Evolutionary conservation across 2,113 vertebrate species (phyloP).

Genomic region (Pterocles orientalis): DNA sequence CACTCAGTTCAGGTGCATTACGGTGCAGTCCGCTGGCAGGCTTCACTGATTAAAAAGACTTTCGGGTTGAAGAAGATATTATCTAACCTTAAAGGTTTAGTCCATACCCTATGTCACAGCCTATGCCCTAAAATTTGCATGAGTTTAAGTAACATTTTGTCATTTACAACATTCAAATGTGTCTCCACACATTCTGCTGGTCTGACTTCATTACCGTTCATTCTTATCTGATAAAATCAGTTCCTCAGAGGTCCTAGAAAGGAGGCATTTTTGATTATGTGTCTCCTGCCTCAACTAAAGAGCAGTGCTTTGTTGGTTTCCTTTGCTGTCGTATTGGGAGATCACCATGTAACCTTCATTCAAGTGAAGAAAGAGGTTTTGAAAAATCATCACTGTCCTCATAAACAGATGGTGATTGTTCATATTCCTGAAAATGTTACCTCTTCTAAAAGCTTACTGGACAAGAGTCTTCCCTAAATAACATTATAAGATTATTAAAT

Average conservation of each 20-base stretch:
- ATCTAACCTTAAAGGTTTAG: neutral
- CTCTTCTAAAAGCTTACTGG: neutral
- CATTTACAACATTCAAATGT: neutral
- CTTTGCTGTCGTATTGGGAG: neutral
- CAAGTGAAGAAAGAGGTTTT: neutral
- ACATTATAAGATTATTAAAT: neutral
- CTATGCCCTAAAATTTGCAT: neutral
- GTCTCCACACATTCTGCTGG: neutral
- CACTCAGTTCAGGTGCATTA: neutral
- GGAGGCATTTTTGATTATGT: accelerated
- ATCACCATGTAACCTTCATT: neutral
- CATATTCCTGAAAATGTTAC: neutral
- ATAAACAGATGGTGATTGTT: neutral
- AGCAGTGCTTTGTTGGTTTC: neutral
- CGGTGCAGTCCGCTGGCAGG: neutral
- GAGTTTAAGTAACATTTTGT: neutral
- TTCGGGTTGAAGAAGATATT: neutral
- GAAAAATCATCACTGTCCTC: neutral
- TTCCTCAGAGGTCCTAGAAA: neutral
- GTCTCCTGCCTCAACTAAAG: neutral
- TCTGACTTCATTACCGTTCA: neutral
- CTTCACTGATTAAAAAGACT: neutral
- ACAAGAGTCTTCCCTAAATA: neutral
- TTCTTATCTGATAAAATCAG: neutral
- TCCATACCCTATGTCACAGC: neutral